Evolutionary conservation across 2,888 invertebrate species (phyloP).

Genomic region (Theodoxus fluviatilis): DNA sequence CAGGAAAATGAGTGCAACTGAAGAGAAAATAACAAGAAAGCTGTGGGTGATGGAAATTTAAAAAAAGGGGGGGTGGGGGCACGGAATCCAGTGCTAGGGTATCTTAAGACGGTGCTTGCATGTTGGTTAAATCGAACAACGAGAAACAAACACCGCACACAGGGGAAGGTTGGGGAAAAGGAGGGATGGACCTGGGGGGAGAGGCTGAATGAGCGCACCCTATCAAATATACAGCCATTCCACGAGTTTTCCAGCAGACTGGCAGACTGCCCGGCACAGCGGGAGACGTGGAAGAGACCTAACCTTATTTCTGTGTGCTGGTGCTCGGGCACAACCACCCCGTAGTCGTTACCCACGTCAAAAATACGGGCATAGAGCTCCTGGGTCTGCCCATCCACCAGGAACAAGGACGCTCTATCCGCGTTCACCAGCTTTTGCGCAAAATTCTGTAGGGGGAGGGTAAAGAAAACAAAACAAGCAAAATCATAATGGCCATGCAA

Average conservation of each 20-base stretch:
- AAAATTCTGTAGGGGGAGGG: constrained; percentile 70
- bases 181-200: neutral
- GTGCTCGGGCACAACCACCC: constrained; percentile 26
- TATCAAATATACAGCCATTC: no score
- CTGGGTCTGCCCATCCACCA: constrained; percentile 77
- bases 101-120: no score
- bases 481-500: neutral
- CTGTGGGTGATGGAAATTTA: no score
- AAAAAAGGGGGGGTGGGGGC: no score
- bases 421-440: constrained; percentile 83
- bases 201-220: no score
- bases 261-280: neutral
- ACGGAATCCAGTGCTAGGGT: no score
- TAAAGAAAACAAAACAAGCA: no score
- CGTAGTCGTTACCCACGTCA: constrained; percentile 68
- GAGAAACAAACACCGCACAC: neutral
- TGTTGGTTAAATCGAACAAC: neutral
- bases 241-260: neutral
- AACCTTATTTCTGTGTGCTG: constrained; percentile 41
- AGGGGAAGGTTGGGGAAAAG: neutral
- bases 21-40: no score
- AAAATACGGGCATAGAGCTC: constrained; percentile 85
- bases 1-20: no score
- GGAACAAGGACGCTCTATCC: constrained; percentile 83
- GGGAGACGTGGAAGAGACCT: constrained; percentile 20